phyloP scores from a whole-genome alignment of 2,888 invertebrate species.

The Lepeophtheirus nordmannii region DNA sequence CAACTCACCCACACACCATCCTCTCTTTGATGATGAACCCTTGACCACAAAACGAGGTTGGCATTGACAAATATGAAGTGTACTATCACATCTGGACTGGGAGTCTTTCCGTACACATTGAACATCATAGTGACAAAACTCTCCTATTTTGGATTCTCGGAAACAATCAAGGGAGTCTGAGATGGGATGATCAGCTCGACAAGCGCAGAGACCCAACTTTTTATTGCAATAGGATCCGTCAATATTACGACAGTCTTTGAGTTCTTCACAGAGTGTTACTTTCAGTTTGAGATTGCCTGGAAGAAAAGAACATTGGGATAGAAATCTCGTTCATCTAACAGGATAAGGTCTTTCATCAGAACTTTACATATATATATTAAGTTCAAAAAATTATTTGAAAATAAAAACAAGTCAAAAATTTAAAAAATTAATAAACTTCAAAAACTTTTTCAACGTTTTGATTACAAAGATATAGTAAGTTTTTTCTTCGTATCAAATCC shows the following conservation, averaged over 20 bases:
- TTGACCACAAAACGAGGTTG: conserved; percentile 9
- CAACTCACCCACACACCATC: conserved; percentile 19
- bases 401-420: no score
- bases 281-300: not conserved
- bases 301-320: no score
- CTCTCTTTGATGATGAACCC: not conserved
- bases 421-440: no score
- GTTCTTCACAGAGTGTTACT: not conserved
- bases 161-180: conserved; percentile 11
- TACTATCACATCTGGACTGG: conserved; percentile 9
- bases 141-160: conserved; percentile 13
- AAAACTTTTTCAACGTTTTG: no score
- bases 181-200: conserved; percentile 3
- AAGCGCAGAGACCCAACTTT: not conserved
- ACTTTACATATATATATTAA: no score
- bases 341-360: no score
- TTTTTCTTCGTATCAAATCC: no score
- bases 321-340: no score
- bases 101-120: conserved; percentile 7
- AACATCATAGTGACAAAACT: conserved; percentile 16
- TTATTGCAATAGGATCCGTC: conserved; percentile 17
- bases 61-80: conserved; percentile 13
- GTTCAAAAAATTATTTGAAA: no score
- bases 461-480: no score
- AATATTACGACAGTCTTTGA: conserved; percentile 3